Evolutionary conservation across 1,140 invertebrate species (phyloP).

Genomic region (Parapsyche elsis): DNA sequence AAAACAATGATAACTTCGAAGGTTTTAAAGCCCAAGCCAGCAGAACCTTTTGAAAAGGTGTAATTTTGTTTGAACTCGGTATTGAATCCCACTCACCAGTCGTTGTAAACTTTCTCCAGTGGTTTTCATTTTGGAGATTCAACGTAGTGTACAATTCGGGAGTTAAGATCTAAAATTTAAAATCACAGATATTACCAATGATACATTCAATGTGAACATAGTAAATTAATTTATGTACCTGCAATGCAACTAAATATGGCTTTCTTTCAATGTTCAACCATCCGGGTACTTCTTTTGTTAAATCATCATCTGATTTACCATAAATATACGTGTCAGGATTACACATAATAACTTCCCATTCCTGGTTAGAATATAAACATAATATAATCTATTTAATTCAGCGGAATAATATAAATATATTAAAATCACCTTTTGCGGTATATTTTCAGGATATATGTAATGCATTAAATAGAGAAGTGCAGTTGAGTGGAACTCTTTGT

Average conservation of each 20-base stretch:
- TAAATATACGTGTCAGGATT: constrained; percentile 45
- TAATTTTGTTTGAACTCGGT: constrained; percentile 69
- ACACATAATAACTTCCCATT: constrained; percentile 52
- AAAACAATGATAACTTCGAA: constrained; percentile 78
- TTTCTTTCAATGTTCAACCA: constrained; percentile 46
- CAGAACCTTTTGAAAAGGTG: constrained; percentile 86
- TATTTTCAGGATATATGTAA: constrained; percentile 53
- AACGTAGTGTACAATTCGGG: constrained; percentile 58
- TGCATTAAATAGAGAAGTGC: constrained; percentile 50
- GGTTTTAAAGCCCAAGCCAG: constrained; percentile 84
- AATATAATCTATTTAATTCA: too few relatives aligned
- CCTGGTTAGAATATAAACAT: constrained; percentile 36
- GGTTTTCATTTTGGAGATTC: constrained; percentile 60
- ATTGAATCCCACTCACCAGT: constrained; percentile 58
- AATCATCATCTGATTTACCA: constrained; percentile 35
- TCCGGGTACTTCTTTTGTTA: constrained; percentile 28
- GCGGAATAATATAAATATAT: too few relatives aligned
- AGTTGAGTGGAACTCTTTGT: constrained; percentile 50
- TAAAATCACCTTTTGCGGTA: constrained; percentile 48
- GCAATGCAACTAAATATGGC: constrained; percentile 31
- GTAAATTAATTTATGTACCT: too few relatives aligned
- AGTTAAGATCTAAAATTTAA: constrained; percentile 56
- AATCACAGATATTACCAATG: constrained; percentile 53
- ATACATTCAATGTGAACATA: too few relatives aligned
- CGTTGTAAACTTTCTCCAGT: constrained; percentile 60